Conservation (phyloP, 2,888 invertebrate genomes). For the Mongoloraphidia duomilia region DNA sequence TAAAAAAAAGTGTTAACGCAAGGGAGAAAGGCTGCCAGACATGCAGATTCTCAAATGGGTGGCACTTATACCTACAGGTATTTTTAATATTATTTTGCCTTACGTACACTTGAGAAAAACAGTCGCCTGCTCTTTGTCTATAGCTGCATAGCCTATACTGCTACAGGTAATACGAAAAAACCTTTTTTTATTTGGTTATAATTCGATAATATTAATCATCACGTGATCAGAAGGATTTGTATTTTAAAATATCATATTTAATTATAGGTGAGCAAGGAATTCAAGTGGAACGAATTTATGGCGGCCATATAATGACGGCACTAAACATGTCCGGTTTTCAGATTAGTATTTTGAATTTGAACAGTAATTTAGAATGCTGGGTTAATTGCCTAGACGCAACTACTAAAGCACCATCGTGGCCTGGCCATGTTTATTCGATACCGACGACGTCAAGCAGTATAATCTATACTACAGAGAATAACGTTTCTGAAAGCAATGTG, state of each 20-base stretch:
- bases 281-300: slow-evolving; percentile 14
- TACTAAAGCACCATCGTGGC: slow-evolving; percentile 41
- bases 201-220: too few species aligned
- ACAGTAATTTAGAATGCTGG: slow-evolving; percentile 30
- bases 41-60: too few species aligned
- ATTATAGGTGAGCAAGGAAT: slow-evolving; percentile 27
- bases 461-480: neutral
- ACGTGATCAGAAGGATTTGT: neutral
- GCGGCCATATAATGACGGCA: slow-evolving; percentile 45
- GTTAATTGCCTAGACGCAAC: slow-evolving; percentile 36
- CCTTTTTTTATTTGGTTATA: too few species aligned
- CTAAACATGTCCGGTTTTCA: slow-evolving; percentile 65
- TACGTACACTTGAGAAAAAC: too few species aligned
- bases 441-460: slow-evolving; percentile 14
- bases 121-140: too few species aligned
- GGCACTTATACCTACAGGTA: too few species aligned
- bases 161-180: too few species aligned
- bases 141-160: too few species aligned
- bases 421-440: slow-evolving; percentile 31
- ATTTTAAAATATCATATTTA: neutral
- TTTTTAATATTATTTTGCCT: too few species aligned
- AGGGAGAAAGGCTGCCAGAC: too few species aligned
- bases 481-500: neutral
- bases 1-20: too few species aligned
- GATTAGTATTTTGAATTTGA: slow-evolving; percentile 43